Conservation (phyloP, 2,113 vertebrate genomes). For the Microcebus ravelobensis region DNA sequence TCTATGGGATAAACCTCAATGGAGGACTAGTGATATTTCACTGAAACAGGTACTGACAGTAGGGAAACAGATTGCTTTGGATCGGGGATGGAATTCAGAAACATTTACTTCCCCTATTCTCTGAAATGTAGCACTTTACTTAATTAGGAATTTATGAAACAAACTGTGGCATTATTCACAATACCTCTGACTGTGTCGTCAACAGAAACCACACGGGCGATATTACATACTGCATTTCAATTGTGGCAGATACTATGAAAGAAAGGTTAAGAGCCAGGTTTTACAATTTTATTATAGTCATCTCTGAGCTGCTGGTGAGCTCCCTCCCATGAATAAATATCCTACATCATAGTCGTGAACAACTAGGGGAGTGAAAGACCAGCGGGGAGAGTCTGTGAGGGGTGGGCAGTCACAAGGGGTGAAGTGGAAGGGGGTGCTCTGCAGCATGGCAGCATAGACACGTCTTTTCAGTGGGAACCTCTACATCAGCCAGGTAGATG, state of each 20-base stretch:
- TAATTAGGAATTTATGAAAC: not conserved
- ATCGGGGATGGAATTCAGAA: not conserved
- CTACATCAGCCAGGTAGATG: not conserved
- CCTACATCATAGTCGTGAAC: not conserved
- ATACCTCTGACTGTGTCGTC: not conserved
- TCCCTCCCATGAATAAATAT: not conserved
- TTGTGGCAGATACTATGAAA: not conserved
- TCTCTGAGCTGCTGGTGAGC: not conserved
- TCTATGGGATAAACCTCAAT: accelerated
- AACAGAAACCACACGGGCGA: not conserved
- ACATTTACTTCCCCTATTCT: not conserved
- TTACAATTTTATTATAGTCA: not conserved
- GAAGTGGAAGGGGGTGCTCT: not conserved
- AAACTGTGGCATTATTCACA: not conserved
- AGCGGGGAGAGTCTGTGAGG: not conserved
- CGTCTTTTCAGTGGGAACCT: accelerated
- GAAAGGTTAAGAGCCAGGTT: not conserved
- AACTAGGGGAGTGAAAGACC: not conserved
- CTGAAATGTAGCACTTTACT: not conserved
- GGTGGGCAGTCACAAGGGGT: not conserved
- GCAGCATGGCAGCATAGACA: accelerated
- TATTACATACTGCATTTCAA: not conserved
- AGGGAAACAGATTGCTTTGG: not conserved
- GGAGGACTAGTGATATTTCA: not conserved
- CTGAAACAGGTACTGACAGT: too few relatives aligned